Evolutionary conservation across 2,888 invertebrate species (phyloP).

Genomic region (Nemurella pictetii): DNA sequence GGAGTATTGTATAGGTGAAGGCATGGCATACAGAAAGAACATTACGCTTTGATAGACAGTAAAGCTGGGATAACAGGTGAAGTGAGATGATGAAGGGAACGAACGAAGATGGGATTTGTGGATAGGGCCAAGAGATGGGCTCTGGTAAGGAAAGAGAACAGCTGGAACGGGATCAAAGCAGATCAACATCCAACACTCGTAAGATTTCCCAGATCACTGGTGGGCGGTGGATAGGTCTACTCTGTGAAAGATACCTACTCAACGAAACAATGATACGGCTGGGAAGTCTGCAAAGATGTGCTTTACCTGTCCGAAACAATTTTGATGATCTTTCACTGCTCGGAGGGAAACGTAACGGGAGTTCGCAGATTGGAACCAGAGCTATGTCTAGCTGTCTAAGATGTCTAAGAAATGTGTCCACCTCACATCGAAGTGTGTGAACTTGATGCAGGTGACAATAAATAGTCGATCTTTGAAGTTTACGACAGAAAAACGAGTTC

Average conservation of each 20-base stretch:
- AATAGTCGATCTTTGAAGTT: no score
- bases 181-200: slow-evolving; percentile 16
- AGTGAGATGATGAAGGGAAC: not conserved
- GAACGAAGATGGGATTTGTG: slow-evolving; percentile 1
- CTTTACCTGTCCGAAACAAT: not conserved
- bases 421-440: no score
- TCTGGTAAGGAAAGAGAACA: slow-evolving; percentile 1
- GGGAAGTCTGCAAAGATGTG: not conserved
- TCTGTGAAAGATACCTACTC: not conserved
- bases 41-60: not conserved
- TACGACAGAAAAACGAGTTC: no score
- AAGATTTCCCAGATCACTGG: slow-evolving; percentile 16
- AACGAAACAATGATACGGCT: not conserved
- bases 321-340: not conserved
- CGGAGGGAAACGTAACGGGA: no score
- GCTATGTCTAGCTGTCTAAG: no score
- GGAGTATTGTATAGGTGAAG: no score
- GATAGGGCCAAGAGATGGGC: not conserved
- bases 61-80: not conserved
- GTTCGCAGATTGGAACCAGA: no score
- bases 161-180: slow-evolving; percentile 7
- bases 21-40: not conserved
- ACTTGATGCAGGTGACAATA: no score
- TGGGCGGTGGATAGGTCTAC: not conserved
- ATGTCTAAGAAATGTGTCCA: no score